Evolutionary conservation across 1,140 invertebrate genomes (phyloP), one percentile per base, ranked within the genome.

Genomic region (Drosophila kepulauana): DNA sequence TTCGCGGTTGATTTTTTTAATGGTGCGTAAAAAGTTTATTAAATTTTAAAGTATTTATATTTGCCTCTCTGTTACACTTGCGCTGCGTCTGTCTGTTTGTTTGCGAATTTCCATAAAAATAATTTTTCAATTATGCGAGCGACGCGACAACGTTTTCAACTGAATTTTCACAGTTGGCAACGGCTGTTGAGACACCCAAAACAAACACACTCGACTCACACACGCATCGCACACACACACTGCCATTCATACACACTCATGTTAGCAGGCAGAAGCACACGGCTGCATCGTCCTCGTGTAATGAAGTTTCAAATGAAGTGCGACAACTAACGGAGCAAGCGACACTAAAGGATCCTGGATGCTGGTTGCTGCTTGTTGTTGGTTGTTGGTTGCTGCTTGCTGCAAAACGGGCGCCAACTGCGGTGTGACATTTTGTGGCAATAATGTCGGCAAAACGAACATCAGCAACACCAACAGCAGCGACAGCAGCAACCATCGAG

Each of bases 271-370:
- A 52, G 67, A 15, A 25, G 35, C 51, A 52, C 51, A 52, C 48
- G 41, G 33, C 64, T 52, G 54, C 56, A 54, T 13, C 51, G 49
- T 74, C 48, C 51, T 63, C 66, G 45, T 87, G 73, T 87, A 87
- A 87, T 87, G 84, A 88, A 87, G 84, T 87, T 87, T 87, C 75
- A 87, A 87, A 87, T 88, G 84, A 88, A 87, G 84, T 88, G 84
- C 77, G 79, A 88, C 84, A 87, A 81, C 82, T 75, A 85, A 78
- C 81, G 78, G 28, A 80, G 72, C 63, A 75, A 45, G 49, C 65
- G 43, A 62, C 35, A 71, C 54, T 41, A 71, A 64, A 52, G 73
- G 43, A 49, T 20, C 15, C 81, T 46, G 10, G 20, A 58, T 59
- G 46, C 33, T 28, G 16, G 10, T 0, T 25, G 20, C 25, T 28